Evolutionary conservation across 2,888 invertebrate species (phyloP), one percentile per base, ranked within the genome.

Genomic region (Deladenus siricidicola): DNA sequence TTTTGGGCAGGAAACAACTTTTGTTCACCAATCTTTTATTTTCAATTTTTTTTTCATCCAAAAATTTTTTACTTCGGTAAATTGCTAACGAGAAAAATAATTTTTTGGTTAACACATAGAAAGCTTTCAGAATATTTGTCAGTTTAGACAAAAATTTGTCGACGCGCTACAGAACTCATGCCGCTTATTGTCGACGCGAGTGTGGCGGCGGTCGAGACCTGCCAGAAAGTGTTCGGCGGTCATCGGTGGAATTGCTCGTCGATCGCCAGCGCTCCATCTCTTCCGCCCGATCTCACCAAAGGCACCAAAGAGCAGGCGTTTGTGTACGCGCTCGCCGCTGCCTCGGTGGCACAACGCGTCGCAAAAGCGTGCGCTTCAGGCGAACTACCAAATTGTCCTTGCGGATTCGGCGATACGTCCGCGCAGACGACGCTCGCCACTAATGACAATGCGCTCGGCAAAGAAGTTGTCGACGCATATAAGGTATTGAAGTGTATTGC

Each of bases 291-390:
- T 80, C 81, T 89, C 66, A 85, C 86, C 1, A 85, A 86, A 82
- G 89, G 89, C 54, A 89, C 89, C 19, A 84, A 88, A 63, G 89
- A 89, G 79, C 89, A 89, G 80, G 89, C 89, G 0, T 88, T 87
- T 80, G 88, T 89, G 26, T 88, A 89, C 80, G 88, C 88, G 2
- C 84, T 89, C 80, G 86, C 88, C 23, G 86, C 89, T 0, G 89
- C 89, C 1, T 86, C 89, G 21, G 81, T 89, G 49, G 85, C 87
- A 54, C 88, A 87, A 84, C 84, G 87, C 19, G 83, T 89, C 70
- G 86, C 88, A 4, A 84, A 87, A 64, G 88, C 88, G 30, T 89
- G 89, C 80, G 86, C 88, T 28, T 84, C 86, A 56, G 89, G 89
- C 2, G 83, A 85, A 49, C 82, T 88, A 50, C 86, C 87, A 52